Percentiles rank a stretch among this genome's conserved stretches.
Conservation (phyloP, 2,113 vertebrate species). For the Epinephelus lanceolatus region DNA sequence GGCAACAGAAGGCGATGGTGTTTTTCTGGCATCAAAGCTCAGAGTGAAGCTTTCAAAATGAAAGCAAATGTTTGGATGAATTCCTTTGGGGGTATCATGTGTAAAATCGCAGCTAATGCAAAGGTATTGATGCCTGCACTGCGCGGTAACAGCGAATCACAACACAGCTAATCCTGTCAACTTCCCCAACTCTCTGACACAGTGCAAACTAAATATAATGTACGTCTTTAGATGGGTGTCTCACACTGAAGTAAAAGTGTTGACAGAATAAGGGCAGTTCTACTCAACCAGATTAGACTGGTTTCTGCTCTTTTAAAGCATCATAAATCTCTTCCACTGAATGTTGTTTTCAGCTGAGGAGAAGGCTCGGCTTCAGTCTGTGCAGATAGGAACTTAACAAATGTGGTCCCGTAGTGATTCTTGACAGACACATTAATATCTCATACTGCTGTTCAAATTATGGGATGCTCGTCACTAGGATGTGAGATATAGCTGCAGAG, state of each 20-base stretch:
- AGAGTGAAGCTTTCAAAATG: conserved; percentile 49
- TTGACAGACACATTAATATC: conserved; percentile 37
- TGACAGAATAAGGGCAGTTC: conserved; percentile 71
- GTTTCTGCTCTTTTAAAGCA: conserved; percentile 38
- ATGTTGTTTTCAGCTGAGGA: conserved; percentile 24
- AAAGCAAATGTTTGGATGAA: conserved; percentile 63
- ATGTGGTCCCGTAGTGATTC: conserved; percentile 12
- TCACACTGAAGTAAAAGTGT: conserved; percentile 18
- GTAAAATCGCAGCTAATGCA: conserved; percentile 58
- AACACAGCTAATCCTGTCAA: conserved; percentile 45
- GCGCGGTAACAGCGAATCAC: conserved; percentile 46
- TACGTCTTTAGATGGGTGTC: conserved; percentile 34
- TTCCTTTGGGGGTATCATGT: conserved; percentile 50
- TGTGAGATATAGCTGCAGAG: conserved; percentile 8
- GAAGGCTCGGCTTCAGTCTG: neutral
- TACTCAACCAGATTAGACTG: conserved; percentile 49
- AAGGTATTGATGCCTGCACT: conserved; percentile 51
- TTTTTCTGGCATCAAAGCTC: conserved; percentile 59
- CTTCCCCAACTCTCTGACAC: conserved; percentile 41
- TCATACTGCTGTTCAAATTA: conserved; percentile 12
- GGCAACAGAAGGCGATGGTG: conserved; percentile 34
- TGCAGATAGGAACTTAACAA: conserved; percentile 25
- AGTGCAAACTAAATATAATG: conserved; percentile 56
- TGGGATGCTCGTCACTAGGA: neutral
- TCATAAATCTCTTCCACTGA: conserved; percentile 17